Percentiles rank a stretch among this genome's conserved stretches.
Evolutionary conservation across 2,888 invertebrate genomes (phyloP).

Genomic region (Drosophila subsilvestris): DNA sequence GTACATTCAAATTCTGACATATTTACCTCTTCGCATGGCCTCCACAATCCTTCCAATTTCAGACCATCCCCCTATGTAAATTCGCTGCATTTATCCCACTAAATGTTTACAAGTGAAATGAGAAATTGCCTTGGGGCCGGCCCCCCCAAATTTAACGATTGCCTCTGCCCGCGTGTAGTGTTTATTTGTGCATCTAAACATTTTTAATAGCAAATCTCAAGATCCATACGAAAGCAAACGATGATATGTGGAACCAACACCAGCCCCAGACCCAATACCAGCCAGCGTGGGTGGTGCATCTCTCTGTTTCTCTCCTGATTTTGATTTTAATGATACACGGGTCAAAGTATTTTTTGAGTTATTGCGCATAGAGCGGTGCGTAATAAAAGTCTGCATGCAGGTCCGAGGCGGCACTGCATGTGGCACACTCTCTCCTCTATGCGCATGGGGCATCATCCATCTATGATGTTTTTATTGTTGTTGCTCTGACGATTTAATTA

Average conservation of each 20-base stretch:
- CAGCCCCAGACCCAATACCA: slow-evolving; percentile 18
- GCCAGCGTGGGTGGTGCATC: slow-evolving; percentile 67
- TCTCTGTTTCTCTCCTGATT: slow-evolving; percentile 37
- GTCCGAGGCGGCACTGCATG: neutral
- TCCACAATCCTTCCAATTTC: neutral
- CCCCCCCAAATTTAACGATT: slow-evolving; percentile 31
- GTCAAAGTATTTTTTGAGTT: slow-evolving; percentile 75
- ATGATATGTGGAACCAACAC: neutral
- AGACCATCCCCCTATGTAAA: neutral
- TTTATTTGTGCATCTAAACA: slow-evolving; percentile 78
- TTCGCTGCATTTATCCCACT: slow-evolving; percentile 14
- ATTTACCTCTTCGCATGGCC: neutral
- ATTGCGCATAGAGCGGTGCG: slow-evolving; percentile 62
- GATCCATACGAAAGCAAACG: slow-evolving; percentile 24
- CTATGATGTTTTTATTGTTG: slow-evolving; percentile 68
- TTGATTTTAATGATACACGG: slow-evolving; percentile 76
- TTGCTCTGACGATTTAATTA: slow-evolving; percentile 72
- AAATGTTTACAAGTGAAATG: slow-evolving; percentile 56
- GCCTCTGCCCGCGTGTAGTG: slow-evolving; percentile 54
- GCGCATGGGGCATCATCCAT: neutral
- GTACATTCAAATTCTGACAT: neutral
- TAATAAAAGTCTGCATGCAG: slow-evolving; percentile 58
- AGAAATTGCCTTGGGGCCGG: slow-evolving; percentile 26
- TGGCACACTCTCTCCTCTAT: neutral
- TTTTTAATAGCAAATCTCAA: slow-evolving; percentile 68